A percentile compares a stretch with the other conserved stretches of the same genome.
These are phyloP conservation scores for Orthosia cruda DNA, from an alignment of 2,888 invertebrate genomes.

Conservation along the genomic window DNA sequence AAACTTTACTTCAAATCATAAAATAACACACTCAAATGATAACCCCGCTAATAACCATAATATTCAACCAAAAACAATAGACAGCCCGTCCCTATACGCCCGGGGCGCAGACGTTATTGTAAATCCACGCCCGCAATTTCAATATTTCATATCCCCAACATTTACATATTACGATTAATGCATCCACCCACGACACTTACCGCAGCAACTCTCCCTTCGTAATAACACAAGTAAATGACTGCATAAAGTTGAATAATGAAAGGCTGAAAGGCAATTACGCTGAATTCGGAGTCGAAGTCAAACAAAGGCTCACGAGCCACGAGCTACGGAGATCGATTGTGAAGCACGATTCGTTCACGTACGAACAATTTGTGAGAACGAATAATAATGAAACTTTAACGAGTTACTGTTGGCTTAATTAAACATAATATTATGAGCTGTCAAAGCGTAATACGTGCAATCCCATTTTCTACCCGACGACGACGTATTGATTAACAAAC, in stretches of 20 bases:
- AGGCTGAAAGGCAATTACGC: slow-evolving; percentile 91
- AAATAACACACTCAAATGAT: slow-evolving; percentile 24
- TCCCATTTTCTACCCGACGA: slow-evolving; percentile 73
- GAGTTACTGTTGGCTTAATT: slow-evolving; percentile 88
- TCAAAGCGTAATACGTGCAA: slow-evolving; percentile 77
- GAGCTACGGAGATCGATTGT: slow-evolving; percentile 89
- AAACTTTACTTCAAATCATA: neutral
- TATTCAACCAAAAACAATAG: slow-evolving; percentile 72
- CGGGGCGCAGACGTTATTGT: slow-evolving; percentile 78
- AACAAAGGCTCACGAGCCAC: slow-evolving; percentile 88
- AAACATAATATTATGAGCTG: slow-evolving; percentile 86
- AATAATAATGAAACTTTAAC: slow-evolving; percentile 91
- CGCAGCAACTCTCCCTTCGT: slow-evolving; percentile 88
- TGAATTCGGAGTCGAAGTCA: slow-evolving; percentile 91
- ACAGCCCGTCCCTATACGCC: slow-evolving; percentile 68
- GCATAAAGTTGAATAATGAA: slow-evolving; percentile 92
- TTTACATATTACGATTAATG: slow-evolving; percentile 91
- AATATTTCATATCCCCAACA: slow-evolving; percentile 89
- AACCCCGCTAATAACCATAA: slow-evolving; percentile 55
- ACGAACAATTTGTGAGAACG: slow-evolving; percentile 89
- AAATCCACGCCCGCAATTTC: slow-evolving; percentile 85
- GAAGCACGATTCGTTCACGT: slow-evolving; percentile 90
- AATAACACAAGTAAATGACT: slow-evolving; percentile 91
- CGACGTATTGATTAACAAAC: slow-evolving; percentile 73
- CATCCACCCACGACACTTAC: slow-evolving; percentile 90